Conservation (phyloP, 2,797 vertebrate genomes). For the Hoplostethus mediterraneus region DNA sequence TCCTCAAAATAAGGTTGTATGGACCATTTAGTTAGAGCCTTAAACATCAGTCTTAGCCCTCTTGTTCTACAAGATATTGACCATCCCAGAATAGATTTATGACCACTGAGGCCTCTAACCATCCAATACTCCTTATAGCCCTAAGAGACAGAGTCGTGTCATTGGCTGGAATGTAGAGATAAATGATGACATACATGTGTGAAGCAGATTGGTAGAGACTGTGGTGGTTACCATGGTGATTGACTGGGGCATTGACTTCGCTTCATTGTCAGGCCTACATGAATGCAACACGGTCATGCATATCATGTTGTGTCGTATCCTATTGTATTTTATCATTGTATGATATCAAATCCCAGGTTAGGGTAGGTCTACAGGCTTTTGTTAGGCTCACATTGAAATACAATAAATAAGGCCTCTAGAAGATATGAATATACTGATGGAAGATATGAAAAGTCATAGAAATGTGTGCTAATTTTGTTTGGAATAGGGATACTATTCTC, state of each 20-base stretch:
- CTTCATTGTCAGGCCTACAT: neutral
- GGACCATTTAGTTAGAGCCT: neutral
- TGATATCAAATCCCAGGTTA: neutral
- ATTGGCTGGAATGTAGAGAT: slow-evolving; percentile 7
- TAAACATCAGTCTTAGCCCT: neutral
- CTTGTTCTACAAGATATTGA: neutral
- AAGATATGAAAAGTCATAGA: neutral
- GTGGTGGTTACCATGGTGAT: slow-evolving; percentile 9
- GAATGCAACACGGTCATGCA: neutral
- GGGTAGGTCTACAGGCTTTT: neutral
- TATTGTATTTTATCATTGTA: neutral
- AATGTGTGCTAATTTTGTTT: too few relatives aligned
- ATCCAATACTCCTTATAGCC: neutral
- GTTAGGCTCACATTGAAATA: neutral
- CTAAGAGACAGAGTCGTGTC: neutral
- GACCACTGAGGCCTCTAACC: neutral
- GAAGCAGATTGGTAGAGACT: slow-evolving; percentile 3
- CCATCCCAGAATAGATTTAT: neutral
- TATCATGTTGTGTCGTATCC: neutral
- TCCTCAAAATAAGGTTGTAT: neutral
- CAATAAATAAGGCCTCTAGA: neutral
- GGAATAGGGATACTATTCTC: neutral
- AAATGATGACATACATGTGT: neutral
- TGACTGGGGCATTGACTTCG: neutral
- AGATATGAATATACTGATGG: neutral